Evolutionary conservation across 2,113 vertebrate species (phyloP), one percentile per base, ranked within the genome.

Genomic region (Riparia riparia): DNA sequence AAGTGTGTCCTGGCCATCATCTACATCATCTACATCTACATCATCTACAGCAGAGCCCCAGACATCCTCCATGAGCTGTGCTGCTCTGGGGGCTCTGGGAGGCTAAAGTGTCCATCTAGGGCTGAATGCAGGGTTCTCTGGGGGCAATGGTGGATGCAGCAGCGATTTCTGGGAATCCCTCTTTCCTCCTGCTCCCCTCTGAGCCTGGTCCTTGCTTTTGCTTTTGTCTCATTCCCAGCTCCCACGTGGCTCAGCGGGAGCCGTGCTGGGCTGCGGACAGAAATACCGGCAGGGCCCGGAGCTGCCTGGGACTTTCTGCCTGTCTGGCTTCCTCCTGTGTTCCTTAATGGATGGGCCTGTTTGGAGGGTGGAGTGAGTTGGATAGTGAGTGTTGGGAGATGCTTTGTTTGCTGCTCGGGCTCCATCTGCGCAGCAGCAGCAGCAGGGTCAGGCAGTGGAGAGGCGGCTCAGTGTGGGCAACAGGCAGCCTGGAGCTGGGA

Each of bases 171-270:
- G 79, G 84, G 73, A 95, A 80, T 57, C 19, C 8, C 5, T 45
- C 51, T 45, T 39, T 71, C 58, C 25, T 77, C 56, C 66, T 37
- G 8, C 51, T 84, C 12, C 39, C 20, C 42, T 24, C 77, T 19
- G 5, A 63, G 50, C 39, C n/a, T 7, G 32, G 11, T 70, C 32
- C n/a, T 58, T 20, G n/a, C 54, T 58, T 73, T 60, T 7, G 25
- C 86, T 94, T 89, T 74, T 66, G 70, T 82, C 66, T 92, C 68
- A 5, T 82, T 89, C 65, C 74, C 4, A 2, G 61, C 49, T 96
- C 70, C 80, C 96, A 86, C 9, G 29, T 84, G 96, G 92, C 86
- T 76, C 24, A 6, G 34, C 1, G 1, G 76, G 71, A 85, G 64
- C 89, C 5, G 39, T 2, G 5, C 58, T 94, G 93, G 93, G 82